Conservation (phyloP, 2,888 invertebrate species). For the Andricus curvator region DNA sequence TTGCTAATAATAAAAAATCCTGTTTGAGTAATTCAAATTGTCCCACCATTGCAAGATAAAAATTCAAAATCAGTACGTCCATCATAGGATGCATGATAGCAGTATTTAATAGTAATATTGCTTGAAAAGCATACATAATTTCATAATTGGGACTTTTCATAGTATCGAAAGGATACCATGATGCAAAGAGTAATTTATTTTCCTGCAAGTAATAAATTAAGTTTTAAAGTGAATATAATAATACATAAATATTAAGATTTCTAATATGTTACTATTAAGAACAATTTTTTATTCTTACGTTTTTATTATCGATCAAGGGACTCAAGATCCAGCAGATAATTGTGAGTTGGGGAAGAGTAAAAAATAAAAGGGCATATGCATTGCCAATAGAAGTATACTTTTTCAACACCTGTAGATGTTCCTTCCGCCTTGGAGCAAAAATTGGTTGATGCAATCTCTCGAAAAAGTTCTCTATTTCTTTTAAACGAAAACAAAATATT, state of each 20-base stretch:
- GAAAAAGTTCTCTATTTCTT: background rate
- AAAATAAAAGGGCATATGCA: background rate
- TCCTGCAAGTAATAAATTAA: too few relatives aligned
- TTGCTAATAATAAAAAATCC: background rate
- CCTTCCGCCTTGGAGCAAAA: background rate
- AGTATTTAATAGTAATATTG: background rate
- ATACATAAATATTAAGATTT: too few relatives aligned
- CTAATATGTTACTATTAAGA: too few relatives aligned
- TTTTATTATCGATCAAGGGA: too few relatives aligned
- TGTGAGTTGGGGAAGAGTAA: too few relatives aligned
- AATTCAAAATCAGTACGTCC: background rate
- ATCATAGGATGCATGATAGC: slow-evolving; percentile 4
- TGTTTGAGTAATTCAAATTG: slow-evolving; percentile 20
- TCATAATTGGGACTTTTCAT: background rate
- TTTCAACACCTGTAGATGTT: background rate
- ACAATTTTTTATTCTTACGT: too few relatives aligned
- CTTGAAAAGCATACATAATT: background rate
- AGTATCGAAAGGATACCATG: slow-evolving; percentile 8
- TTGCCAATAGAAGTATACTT: background rate
- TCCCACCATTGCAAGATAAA: too few relatives aligned
- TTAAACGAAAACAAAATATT: background rate
- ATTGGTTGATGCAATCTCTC: background rate
- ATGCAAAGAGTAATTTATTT: background rate
- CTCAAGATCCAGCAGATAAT: too few relatives aligned
- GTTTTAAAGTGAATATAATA: background rate